These are phyloP conservation scores for Mylabris phalerata DNA, from an alignment of 1,140 invertebrate genomes.

Conservation along the genomic window DNA sequence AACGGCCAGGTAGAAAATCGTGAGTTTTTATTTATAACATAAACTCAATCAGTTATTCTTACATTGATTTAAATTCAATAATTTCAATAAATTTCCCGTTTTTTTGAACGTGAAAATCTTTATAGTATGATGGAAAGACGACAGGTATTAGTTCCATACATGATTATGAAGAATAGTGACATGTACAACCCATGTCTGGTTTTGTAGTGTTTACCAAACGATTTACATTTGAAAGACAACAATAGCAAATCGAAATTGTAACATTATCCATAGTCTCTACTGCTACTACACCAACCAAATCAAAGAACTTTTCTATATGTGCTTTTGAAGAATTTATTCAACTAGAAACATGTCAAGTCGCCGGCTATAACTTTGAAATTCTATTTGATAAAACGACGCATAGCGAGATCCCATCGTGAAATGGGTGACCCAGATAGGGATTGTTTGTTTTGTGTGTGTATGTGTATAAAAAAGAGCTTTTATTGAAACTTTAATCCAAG, in stretches of 20 bases:
- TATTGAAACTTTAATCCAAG: conserved; percentile 14
- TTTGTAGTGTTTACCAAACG: conserved; percentile 12
- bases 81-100: too few relatives aligned
- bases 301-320: too few relatives aligned
- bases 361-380: not conserved
- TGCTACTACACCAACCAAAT: too few relatives aligned
- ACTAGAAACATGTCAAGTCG: conserved; percentile 31
- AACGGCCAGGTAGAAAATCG: too few relatives aligned
- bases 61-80: too few relatives aligned
- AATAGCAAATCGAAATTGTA: not conserved
- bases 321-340: conserved; percentile 16
- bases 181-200: conserved; percentile 26
- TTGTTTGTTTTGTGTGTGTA: not conserved
- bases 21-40: too few relatives aligned
- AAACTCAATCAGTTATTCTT: too few relatives aligned
- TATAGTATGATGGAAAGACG: not conserved
- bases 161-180: conserved; percentile 25
- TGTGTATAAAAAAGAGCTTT: conserved; percentile 2
- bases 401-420: conserved; percentile 8
- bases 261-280: too few relatives aligned
- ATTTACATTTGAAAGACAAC: not conserved
- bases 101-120: too few relatives aligned
- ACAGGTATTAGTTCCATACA: conserved; percentile 35
- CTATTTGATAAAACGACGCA: too few relatives aligned
- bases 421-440: conserved; percentile 7